Conservation (phyloP, 2,888 invertebrate genomes). For the Piscicola geometra region DNA sequence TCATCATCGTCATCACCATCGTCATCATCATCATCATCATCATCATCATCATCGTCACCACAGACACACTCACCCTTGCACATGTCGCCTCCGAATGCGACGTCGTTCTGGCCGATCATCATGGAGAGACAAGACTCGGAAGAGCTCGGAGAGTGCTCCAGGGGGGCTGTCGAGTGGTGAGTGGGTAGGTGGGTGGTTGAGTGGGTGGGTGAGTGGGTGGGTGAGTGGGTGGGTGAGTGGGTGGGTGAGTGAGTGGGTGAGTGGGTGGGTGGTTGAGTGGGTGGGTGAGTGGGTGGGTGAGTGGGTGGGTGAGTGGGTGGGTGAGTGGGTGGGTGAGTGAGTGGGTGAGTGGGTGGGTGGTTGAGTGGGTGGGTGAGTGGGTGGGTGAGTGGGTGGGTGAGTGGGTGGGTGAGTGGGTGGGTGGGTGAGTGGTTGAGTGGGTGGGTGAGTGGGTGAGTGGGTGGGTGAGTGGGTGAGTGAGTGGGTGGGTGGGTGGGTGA, state of each 20-base stretch:
- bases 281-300: neutral
- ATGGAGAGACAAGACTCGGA: slow-evolving; percentile 40
- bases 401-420: too few relatives aligned
- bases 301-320: neutral
- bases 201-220: neutral
- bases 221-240: neutral
- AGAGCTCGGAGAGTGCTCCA: slow-evolving; percentile 35
- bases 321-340: too few relatives aligned
- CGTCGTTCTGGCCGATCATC: slow-evolving; percentile 38
- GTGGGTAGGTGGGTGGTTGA: neutral
- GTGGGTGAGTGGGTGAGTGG: too few relatives aligned
- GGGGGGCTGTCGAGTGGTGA: neutral
- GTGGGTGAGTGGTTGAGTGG: too few relatives aligned
- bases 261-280: neutral
- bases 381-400: too few relatives aligned
- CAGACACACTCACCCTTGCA: neutral
- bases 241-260: neutral
- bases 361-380: too few relatives aligned
- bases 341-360: too few relatives aligned
- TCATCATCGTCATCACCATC: slow-evolving; percentile 18
- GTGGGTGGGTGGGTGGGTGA: too few relatives aligned
- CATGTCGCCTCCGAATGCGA: slow-evolving; percentile 22
- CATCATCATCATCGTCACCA: neutral
- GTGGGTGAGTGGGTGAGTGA: too few relatives aligned
- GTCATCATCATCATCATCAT: slow-evolving; percentile 20